A percentile compares a stretch with the other conserved stretches of the same genome.
Evolutionary conservation across 1,140 invertebrate genomes (phyloP).

Genomic region (Bombus ignitus): DNA sequence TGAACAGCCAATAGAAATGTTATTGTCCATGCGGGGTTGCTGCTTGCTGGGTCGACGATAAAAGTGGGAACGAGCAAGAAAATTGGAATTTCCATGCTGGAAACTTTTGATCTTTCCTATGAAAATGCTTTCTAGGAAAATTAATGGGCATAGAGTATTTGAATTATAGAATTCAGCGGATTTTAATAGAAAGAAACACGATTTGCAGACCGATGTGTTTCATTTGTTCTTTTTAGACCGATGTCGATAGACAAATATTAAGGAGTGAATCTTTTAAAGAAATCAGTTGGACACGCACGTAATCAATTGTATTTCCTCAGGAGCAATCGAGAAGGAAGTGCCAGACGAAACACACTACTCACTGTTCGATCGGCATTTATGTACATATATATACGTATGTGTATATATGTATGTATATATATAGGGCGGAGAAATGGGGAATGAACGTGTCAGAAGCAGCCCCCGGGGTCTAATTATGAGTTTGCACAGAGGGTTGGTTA

Average conservation of each 20-base stretch:
- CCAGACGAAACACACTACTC: conserved; percentile 54
- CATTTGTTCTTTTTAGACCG: background rate
- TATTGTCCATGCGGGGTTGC: background rate
- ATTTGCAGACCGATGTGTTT: background rate
- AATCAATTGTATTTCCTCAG: conserved; percentile 48
- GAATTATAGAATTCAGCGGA: background rate
- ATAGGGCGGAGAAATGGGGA: conserved; percentile 74
- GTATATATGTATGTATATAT: conserved; percentile 34
- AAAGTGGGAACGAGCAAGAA: background rate
- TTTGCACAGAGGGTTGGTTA: conserved; percentile 76
- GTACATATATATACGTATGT: background rate
- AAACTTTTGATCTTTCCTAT: too few relatives aligned
- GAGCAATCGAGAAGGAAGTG: conserved; percentile 58
- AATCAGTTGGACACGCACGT: background rate
- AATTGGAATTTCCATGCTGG: background rate
- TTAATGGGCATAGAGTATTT: background rate
- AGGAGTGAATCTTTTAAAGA: background rate
- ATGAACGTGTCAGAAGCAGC: conserved; percentile 82
- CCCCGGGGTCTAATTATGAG: conserved; percentile 81
- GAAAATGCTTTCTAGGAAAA: background rate
- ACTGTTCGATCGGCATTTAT: conserved; percentile 43
- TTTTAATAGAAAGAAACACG: background rate
- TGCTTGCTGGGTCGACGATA: background rate
- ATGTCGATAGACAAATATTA: background rate
- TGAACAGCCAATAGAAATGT: conserved; percentile 21